Evolutionary conservation across 2,797 vertebrate species (phyloP), one percentile per base, ranked within the genome.

Genomic region (Tragelaphus oryx): DNA sequence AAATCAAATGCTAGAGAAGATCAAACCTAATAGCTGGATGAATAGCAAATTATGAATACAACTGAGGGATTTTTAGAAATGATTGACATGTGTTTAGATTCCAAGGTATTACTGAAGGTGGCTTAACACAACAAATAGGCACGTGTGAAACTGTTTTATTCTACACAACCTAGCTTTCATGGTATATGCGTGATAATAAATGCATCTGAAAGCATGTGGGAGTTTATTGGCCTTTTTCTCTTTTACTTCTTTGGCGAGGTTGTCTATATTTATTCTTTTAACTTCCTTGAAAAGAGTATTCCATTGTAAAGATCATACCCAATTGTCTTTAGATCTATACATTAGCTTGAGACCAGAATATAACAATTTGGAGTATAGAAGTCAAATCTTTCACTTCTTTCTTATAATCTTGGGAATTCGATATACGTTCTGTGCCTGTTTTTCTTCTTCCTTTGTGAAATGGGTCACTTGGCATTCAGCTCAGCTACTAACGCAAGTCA

Each of bases 401-500:
- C 50, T 93, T 81, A n/a, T 37, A 89, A 82, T 81, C 33, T 44
- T 59, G 93, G 82, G 65, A 52, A 91, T 55, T 78, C 74, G 2
- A 86, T 33, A 68, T 87, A 55, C 14, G 8, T 55, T 74, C 57
- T 86, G 33, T 90, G 22, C 79, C 59, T 93, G 26, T 71, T 62
- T 92, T 96, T 88, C 87, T 96, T 88, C 87, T 95, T 94, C 93
- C 62, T 96, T 86, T 95, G 82, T 94, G 85, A 89, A 90, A 81
- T 75, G 97, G 91, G 96, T 94, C 95, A 30, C 57, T 68, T 82
- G 89, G 75, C 75, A 84, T 93, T 71, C 68, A 92, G 93, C 92
- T 96, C 97, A 96, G 60, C 93, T 80, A 97, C 95, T 98, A 97
- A 97, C 1, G 6, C 48, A 87, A 94, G 96, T 97, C 97, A 96